These are phyloP conservation scores for Tapirus indicus DNA, from an alignment of 2,797 vertebrate species.

Conservation along the genomic window DNA sequence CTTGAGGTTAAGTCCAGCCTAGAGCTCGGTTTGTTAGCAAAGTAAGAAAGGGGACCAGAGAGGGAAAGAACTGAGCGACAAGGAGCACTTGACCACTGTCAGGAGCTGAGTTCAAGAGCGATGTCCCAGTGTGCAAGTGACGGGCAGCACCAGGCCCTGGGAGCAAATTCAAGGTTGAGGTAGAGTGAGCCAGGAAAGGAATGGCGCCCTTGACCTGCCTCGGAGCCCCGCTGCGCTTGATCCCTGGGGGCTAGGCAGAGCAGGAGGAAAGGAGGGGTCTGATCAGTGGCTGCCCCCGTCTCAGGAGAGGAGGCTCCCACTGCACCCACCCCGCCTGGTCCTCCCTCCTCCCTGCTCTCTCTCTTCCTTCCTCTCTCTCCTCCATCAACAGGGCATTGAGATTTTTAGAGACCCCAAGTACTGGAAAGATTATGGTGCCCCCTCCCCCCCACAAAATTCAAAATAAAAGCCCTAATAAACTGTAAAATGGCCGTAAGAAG, in stretches of 20 bases:
- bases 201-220: background rate
- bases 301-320: background rate
- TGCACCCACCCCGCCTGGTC: background rate
- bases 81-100: background rate
- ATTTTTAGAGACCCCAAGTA: background rate
- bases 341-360: background rate
- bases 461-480: background rate
- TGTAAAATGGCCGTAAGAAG: background rate
- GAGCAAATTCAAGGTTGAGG: background rate
- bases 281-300: background rate
- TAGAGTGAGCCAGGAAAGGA: background rate
- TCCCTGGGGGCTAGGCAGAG: background rate
- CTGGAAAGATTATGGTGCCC: background rate
- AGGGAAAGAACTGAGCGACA: background rate
- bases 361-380: background rate
- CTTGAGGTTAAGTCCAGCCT: background rate
- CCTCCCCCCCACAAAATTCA: background rate
- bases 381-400: background rate
- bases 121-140: background rate
- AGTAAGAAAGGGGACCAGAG: background rate
- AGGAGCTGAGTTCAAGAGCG: background rate
- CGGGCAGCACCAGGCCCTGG: background rate
- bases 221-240: background rate
- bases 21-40: background rate
- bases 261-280: background rate